These are phyloP conservation scores for Coptodon bakossiorum DNA, from an alignment of 2,113 vertebrate species.

Conservation along the genomic window DNA sequence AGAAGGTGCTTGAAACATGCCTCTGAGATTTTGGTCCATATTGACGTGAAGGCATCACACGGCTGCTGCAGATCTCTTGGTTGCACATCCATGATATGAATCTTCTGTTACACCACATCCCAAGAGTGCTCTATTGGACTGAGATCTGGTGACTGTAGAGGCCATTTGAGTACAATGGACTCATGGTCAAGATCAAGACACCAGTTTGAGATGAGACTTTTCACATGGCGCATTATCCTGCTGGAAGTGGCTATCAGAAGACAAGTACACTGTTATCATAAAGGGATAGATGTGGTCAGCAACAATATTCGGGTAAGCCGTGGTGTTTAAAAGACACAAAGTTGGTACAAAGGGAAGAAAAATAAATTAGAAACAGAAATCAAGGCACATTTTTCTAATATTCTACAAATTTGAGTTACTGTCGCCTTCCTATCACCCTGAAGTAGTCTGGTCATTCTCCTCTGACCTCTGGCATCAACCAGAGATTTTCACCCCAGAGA, in stretches of 20 bases:
- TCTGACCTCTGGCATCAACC: background rate
- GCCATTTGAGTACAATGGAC: background rate
- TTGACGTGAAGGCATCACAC: background rate
- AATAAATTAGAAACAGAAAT: too few relatives aligned
- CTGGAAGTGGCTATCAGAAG: background rate
- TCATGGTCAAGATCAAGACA: fast-evolving
- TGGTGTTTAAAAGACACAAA: background rate
- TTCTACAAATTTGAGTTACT: background rate
- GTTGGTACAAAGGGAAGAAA: background rate
- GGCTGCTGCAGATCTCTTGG: background rate
- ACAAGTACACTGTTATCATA: background rate
- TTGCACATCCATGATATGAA: background rate
- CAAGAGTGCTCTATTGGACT: fast-evolving
- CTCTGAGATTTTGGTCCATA: background rate
- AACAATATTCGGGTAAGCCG: fast-evolving
- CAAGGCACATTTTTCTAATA: background rate
- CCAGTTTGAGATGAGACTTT: background rate
- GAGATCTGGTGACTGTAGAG: background rate
- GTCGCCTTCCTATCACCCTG: background rate
- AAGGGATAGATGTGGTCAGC: fast-evolving
- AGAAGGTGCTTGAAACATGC: fast-evolving
- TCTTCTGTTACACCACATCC: background rate
- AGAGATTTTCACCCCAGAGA: background rate
- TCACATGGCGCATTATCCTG: background rate
- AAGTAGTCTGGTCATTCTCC: background rate